Evolutionary conservation across 2,888 invertebrate genomes (phyloP), one percentile per base, ranked within the genome.

Genomic region (Pandemis corylana): DNA sequence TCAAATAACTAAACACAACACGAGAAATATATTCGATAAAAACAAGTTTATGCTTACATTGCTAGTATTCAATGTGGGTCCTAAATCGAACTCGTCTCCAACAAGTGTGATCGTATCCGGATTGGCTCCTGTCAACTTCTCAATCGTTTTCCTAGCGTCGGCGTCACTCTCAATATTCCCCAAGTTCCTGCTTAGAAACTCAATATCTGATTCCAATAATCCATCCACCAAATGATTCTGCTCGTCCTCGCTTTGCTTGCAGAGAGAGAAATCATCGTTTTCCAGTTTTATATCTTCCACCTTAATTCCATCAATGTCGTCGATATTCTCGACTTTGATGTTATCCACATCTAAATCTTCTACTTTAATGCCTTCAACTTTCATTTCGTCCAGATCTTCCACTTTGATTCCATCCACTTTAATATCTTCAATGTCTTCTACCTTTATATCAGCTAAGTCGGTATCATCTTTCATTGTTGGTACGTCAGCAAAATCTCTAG

Each of bases 121-220:
- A 83, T 94, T 92, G 5, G 93, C 92, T 9, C 94, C 95, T 0
- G 95, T 94, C 74, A 95, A 79, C 73, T 94, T 94, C 79, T 94
- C 94, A 74, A 95, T 94, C n/a, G 94, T 93, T 80, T 95, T 94
- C 63, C 95, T 90, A 0, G 94, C 94, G 77, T 95, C 95, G 0
- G 94, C 92, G 73, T 95, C 95, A 82, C 94, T 94, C 76, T 94
- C 95, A 75, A 94, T 94, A 78, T 94, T 92, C 1, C 93, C 94
- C 79, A 95, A 83, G 78, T 95, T 94, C 41, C 93, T 85, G 77
- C 94, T 95, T 77, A 95, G 82, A 87, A 95, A 95, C 79, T 95
- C 95, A 49, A 95, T 95, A 80, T 95, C 95, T 0, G 94, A 90
- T 76, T 95, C 95, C 44, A 94, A 80, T 64, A 95, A 81, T 5